Evolutionary conservation across 2,113 vertebrate genomes (phyloP).

Genomic region (Sapajus apella): DNA sequence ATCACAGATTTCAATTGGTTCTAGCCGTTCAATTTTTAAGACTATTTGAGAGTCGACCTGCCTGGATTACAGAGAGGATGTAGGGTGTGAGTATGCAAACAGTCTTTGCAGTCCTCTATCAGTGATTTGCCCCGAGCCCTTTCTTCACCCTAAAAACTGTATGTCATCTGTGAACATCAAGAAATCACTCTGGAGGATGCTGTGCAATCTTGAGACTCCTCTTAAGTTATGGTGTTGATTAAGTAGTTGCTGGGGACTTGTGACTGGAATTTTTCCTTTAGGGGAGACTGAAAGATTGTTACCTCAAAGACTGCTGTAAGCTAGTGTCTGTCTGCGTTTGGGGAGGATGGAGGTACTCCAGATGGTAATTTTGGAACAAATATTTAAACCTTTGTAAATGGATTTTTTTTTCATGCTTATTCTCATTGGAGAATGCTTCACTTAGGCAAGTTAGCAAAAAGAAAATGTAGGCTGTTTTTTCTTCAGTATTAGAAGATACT

Average conservation of each 20-base stretch:
- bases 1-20: slow-evolving; percentile 67
- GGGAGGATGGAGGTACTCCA: background rate
- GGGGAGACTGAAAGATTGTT: slow-evolving; percentile 46
- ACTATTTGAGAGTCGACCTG: slow-evolving; percentile 60
- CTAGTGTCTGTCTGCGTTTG: slow-evolving; percentile 7
- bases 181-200: slow-evolving; percentile 68
- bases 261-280: slow-evolving; percentile 72
- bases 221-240: slow-evolving; percentile 73
- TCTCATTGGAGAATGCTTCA: too few species aligned
- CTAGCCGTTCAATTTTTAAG: slow-evolving; percentile 55
- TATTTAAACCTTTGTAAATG: slow-evolving; percentile 57
- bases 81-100: slow-evolving; percentile 37
- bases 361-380: slow-evolving; percentile 41
- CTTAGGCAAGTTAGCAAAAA: background rate
- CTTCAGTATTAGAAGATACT: slow-evolving; percentile 23
- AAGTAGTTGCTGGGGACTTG: slow-evolving; percentile 64
- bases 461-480: background rate
- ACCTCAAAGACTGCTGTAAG: slow-evolving; percentile 31
- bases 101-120: slow-evolving; percentile 50
- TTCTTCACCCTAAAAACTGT: slow-evolving; percentile 67
- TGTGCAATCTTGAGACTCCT: slow-evolving; percentile 69
- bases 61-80: slow-evolving; percentile 72
- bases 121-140: slow-evolving; percentile 67
- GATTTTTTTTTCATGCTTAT: background rate
- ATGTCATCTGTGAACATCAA: slow-evolving; percentile 64